Evolutionary conservation across 2,113 vertebrate genomes (phyloP).

Genomic region (Elachura formosa): DNA sequence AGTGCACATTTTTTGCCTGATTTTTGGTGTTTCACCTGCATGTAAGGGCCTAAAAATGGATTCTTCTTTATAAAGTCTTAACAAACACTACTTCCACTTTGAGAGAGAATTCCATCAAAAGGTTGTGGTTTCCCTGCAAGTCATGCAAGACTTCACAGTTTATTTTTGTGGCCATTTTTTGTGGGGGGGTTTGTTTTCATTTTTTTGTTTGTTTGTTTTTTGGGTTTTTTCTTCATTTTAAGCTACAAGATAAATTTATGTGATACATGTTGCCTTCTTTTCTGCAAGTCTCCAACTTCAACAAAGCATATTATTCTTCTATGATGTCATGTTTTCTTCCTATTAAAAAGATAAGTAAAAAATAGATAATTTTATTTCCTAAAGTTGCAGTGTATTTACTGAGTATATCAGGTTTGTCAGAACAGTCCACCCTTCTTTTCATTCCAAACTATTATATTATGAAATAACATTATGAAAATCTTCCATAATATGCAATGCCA

Average conservation of each 20-base stretch:
- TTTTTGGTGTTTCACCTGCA: slow-evolving; percentile 26
- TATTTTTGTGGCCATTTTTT: neutral
- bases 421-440: neutral
- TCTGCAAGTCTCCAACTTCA: neutral
- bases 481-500: neutral
- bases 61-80: slow-evolving; percentile 23
- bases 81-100: slow-evolving; percentile 16
- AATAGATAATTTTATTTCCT: neutral
- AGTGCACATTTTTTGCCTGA: neutral
- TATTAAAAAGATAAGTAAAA: neutral
- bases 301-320: neutral
- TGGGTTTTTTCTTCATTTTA: neutral
- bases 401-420: neutral
- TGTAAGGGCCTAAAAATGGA: slow-evolving; percentile 17
- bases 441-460: neutral
- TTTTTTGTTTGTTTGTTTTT: too few relatives aligned
- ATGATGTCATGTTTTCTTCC: neutral
- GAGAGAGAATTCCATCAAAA: slow-evolving; percentile 40
- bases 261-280: neutral
- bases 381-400: neutral
- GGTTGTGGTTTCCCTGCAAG: neutral
- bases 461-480: neutral
- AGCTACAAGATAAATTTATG: neutral
- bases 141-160: neutral
- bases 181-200: too few relatives aligned